A percentile compares a stretch with the other conserved stretches of the same genome.
These are phyloP conservation scores for Fregata magnificens DNA, from an alignment of 2,113 vertebrate genomes.

Conservation along the genomic window DNA sequence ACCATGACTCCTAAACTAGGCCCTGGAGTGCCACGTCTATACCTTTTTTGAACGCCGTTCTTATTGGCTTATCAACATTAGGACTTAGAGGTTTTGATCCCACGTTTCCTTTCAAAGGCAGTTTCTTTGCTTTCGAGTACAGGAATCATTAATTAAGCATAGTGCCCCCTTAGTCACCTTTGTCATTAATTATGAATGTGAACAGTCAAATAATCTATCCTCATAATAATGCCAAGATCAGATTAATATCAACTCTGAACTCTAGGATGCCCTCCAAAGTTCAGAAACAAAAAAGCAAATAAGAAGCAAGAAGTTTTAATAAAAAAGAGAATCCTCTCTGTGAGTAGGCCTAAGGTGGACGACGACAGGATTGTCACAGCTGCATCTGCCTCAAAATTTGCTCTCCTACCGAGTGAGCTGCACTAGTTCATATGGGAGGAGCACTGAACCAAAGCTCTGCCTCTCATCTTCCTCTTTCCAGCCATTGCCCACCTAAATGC, in stretches of 20 bases:
- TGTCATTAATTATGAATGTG: conserved; percentile 64
- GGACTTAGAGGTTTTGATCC: neutral
- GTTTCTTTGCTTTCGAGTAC: conserved; percentile 37
- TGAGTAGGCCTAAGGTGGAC: neutral
- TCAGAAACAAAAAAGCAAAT: conserved; percentile 1
- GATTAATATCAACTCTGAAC: conserved; percentile 57
- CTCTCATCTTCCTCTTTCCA: neutral
- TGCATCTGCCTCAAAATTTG: neutral
- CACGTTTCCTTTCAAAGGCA: conserved; percentile 29
- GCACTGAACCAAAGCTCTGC: neutral
- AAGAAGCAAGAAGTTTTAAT: conserved; percentile 8
- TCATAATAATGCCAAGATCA: conserved; percentile 56
- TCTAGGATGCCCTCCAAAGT: conserved; percentile 30
- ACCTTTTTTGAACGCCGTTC: too few relatives aligned
- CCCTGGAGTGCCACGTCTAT: too few relatives aligned
- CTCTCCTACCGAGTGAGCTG: neutral
- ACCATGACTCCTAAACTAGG: too few relatives aligned
- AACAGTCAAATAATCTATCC: conserved; percentile 29
- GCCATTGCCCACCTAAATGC: neutral
- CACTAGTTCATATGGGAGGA: neutral
- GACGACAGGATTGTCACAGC: neutral
- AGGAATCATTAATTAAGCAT: conserved; percentile 65
- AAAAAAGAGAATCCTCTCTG: neutral
- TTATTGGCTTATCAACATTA: neutral
- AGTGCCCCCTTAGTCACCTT: conserved; percentile 37